Conservation (phyloP, 2,888 invertebrate species). For the Troides helena region DNA sequence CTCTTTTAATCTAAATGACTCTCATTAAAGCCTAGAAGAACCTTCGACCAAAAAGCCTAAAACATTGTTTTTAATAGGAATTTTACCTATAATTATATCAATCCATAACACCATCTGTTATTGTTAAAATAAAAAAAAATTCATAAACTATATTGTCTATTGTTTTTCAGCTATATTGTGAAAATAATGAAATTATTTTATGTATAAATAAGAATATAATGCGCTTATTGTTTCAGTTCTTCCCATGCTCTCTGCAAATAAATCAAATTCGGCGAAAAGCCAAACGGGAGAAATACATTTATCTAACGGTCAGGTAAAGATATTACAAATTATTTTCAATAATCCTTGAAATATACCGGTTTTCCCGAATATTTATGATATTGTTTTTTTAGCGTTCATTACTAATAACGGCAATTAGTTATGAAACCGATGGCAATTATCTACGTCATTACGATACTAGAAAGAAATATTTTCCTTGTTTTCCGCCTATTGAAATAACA, state of each 20-base stretch:
- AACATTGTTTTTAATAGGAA: too few relatives aligned
- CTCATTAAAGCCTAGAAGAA: too few relatives aligned
- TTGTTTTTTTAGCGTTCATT: slow-evolving; percentile 39
- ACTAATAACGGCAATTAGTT: slow-evolving; percentile 42
- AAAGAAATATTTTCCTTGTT: slow-evolving; percentile 39
- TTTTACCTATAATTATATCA: too few relatives aligned
- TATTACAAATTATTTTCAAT: neutral
- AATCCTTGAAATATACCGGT: neutral
- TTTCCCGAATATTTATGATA: neutral
- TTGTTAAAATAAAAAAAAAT: too few relatives aligned
- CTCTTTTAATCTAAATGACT: too few relatives aligned
- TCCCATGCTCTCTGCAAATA: slow-evolving; percentile 22
- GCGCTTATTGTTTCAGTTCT: slow-evolving; percentile 42
- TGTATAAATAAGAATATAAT: too few relatives aligned
- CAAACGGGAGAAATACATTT: slow-evolving; percentile 44
- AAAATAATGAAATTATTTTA: too few relatives aligned
- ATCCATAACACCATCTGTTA: too few relatives aligned
- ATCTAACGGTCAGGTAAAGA: slow-evolving; percentile 39
- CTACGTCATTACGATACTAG: slow-evolving; percentile 38
- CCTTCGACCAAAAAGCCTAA: too few relatives aligned
- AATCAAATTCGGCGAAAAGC: slow-evolving; percentile 19
- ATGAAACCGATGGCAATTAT: slow-evolving; percentile 47
- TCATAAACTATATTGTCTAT: too few relatives aligned
- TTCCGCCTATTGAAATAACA: slow-evolving; percentile 48
- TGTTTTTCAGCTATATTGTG: too few relatives aligned